Evolutionary conservation across 2,797 vertebrate genomes (phyloP), one percentile per base, ranked within the genome.

Genomic region (Chelon labrosus): DNA sequence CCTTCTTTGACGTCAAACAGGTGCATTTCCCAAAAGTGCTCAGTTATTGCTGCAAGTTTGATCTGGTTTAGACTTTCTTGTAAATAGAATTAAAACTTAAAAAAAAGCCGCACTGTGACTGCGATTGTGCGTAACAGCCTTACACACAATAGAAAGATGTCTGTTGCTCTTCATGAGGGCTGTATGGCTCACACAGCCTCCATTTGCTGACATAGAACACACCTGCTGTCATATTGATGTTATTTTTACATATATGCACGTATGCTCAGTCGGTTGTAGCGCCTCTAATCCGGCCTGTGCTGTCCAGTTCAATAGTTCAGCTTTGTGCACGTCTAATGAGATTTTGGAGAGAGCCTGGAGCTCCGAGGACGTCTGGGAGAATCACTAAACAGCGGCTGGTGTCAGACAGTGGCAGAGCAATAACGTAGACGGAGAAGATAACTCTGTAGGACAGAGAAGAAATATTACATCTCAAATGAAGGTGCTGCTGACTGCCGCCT

Each of bases 251-350:
- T 73, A 44, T 61, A 69, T 53, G 61, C 65, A 60, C 14, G 4
- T 59, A 49, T 58, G 51, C 71, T 70, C 62, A 13, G 61, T 55
- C 16, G 14, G 63, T 51, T 56, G 58, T 20, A 49, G 69, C 7
- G 7, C 62, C 56, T 78, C 65, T 77, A 71, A 88, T 87, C 70
- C 0, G 7, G 59, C 70, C 77, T 58, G 56, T 10, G 31, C 70
- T 86, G 87, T 89, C 88, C 51, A 59, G 67, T 87, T 79, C 75
- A 82, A 83, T 90, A 68, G 74, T 77, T 68, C 44, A 57, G 56
- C 75, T 84, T 88, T 80, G 65, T 88, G 54, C 65, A n/a, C 13
- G n/a, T 81, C n/a, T 92, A 92, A 93, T 91, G 74, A 88, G 87
- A 92, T 93, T 87, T 70, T 69, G 52, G 63, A 70, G 75, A n/a